Base-by-base conservation (phyloP, 2,888 invertebrate species). In the Cataglyphis albicans region DNA sequence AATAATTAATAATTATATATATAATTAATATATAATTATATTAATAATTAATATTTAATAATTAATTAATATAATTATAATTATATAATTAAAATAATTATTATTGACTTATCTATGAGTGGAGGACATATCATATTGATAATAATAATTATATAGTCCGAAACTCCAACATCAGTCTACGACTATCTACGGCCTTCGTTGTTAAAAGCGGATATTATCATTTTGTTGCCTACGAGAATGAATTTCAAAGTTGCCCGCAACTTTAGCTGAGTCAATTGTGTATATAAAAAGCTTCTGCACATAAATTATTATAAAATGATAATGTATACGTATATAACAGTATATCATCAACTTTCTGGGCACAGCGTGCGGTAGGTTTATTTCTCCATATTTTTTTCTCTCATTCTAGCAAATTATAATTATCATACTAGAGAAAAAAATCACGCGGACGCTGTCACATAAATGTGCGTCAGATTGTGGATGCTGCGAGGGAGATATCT, bases 381-480 rank as follows among this genome's bases (percentile, higher is more conserved):
- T 41, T 76, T 44, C n/a, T 52, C 18, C 18, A 25, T 25, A 52
- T 15, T 57, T 3, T 29, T 65, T 15, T 76, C 15, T 21, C 7
- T 9, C 25, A 35, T 25, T 7, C n/a, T 10, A 10, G 55, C n/a
- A 12, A 52, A 75, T 38, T 52, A 0, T 57, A 61, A 83, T 89
- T 85, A 89, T 87, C 84, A 81, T 64, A 64, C 29, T 87, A 85
- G 84, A 89, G 89, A 25, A 25, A 25, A 86, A 89, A 85, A 88
- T 84, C 84, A 52, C 48, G 83, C 78, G 18, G 35, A 41, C 75
- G 83, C 61, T 73, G 85, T 44, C 81, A 5, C 18, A 83, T 82
- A 84, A 86, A 85, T 3, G 72, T 61, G 64, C 67, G 52, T 67
- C 48, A 65, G 85, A 88, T 89, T 88, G 86, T 84, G 76, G 80